These are phyloP conservation scores for Arremon aurantiirostris DNA, from an alignment of 2,797 vertebrate species.

Conservation along the genomic window DNA sequence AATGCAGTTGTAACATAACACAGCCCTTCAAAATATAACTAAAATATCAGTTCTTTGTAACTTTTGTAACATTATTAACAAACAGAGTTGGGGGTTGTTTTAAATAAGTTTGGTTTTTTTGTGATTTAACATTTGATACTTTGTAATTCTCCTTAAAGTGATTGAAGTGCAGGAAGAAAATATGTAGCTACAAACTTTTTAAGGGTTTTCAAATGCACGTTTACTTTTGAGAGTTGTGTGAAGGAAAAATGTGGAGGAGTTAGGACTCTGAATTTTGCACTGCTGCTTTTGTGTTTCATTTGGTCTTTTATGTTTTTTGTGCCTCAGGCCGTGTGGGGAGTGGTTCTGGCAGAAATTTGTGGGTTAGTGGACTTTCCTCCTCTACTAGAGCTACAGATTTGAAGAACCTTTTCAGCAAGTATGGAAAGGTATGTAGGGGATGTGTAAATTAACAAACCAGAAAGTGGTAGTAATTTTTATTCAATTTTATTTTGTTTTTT, in stretches of 20 bases:
- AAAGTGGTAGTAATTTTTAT: not conserved
- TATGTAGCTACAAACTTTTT: not conserved
- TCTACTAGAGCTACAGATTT: constrained; percentile 97
- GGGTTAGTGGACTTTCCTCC: constrained; percentile 96
- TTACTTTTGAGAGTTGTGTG: not conserved
- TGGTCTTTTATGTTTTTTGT: not conserved
- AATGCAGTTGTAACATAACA: not conserved
- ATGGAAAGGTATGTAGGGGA: constrained; percentile 85
- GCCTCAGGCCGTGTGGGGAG: constrained; percentile 65
- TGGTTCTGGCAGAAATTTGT: constrained; percentile 86
- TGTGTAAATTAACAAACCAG: not conserved
- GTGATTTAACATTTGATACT: not conserved
- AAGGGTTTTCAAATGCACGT: not conserved
- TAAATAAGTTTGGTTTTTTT: not conserved
- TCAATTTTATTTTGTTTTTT: not conserved
- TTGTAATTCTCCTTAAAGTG: not conserved
- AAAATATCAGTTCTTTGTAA: not conserved
- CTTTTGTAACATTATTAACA: not conserved
- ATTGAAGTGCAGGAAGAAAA: not conserved
- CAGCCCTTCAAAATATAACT: not conserved
- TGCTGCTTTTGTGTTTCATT: not conserved
- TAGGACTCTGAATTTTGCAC: not conserved
- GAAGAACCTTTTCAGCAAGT: constrained; percentile 96
- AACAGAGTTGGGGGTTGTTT: fast-evolving
- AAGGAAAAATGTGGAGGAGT: fast-evolving